Percentiles rank a stretch among this genome's conserved stretches.
Conservation (phyloP, 2,888 invertebrate genomes). For the Philhelius pedissequus region DNA sequence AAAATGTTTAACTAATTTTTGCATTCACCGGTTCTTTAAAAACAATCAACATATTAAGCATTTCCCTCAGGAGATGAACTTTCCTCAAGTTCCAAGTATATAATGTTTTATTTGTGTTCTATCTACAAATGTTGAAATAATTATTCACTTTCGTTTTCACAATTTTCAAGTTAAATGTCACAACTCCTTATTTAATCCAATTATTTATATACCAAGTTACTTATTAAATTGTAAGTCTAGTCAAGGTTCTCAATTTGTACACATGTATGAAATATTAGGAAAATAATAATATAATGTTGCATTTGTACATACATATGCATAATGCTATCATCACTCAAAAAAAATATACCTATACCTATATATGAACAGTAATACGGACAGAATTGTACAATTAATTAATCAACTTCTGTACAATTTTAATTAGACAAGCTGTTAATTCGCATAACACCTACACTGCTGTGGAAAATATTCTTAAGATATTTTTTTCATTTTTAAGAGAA, state of each 20-base stretch:
- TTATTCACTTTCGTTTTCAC: not conserved
- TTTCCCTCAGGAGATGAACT: not conserved
- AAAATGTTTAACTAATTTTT: too few relatives aligned
- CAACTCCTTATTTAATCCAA: not conserved
- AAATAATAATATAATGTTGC: not conserved
- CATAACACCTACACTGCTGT: not conserved
- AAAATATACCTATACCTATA: not conserved
- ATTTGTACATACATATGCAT: too few relatives aligned
- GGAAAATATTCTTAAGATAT: not conserved
- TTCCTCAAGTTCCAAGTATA: not conserved
- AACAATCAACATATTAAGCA: not conserved
- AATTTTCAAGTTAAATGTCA: not conserved
- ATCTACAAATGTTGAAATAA: not conserved
- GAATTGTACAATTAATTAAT: slow-evolving; percentile 33
- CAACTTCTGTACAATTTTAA: slow-evolving; percentile 37
- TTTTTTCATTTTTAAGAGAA: not conserved
- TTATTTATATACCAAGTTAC: not conserved
- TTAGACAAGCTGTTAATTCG: slow-evolving; percentile 33
- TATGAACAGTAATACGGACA: not conserved
- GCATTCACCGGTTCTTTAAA: too few relatives aligned
- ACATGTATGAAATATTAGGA: not conserved
- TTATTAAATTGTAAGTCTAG: too few relatives aligned
- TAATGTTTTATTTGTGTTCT: not conserved
- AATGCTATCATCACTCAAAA: not conserved
- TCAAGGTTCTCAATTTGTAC: not conserved